Percentiles rank a stretch among this genome's conserved stretches.
Evolutionary conservation across 2,888 invertebrate genomes (phyloP).

Genomic region (Lumbricus terrestris): DNA sequence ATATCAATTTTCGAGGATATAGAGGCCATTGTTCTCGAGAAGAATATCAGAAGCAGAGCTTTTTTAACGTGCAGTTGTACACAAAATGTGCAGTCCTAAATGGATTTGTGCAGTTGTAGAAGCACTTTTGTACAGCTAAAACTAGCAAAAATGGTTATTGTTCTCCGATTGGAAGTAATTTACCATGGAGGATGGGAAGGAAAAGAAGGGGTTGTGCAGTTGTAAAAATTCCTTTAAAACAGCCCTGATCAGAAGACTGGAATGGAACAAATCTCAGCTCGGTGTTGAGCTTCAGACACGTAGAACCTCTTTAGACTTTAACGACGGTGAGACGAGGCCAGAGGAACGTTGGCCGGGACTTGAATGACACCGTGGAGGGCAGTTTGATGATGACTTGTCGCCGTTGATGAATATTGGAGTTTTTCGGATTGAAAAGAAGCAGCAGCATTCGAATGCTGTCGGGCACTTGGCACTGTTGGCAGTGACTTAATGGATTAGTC

Average conservation of each 20-base stretch:
- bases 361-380: background rate
- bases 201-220: no score
- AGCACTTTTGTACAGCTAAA: no score
- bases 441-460: background rate
- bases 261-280: background rate
- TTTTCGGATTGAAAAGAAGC: background rate
- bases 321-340: background rate
- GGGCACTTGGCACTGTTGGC: no score
- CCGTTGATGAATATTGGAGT: background rate
- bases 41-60: no score
- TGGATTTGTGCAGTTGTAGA: no score
- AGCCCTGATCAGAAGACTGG: no score
- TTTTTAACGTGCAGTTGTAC: no score
- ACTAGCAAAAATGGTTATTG: no score
- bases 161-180: no score
- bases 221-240: no score
- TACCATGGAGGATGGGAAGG: no score
- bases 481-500: background rate
- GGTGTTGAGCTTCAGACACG: background rate
- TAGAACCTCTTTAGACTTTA: background rate
- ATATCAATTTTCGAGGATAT: background rate
- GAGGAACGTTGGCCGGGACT: background rate
- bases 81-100: no score
- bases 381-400: background rate
- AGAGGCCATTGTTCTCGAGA: background rate